Evolutionary conservation across 1,140 invertebrate genomes (phyloP).

Genomic region (Drosophila navojoa): DNA sequence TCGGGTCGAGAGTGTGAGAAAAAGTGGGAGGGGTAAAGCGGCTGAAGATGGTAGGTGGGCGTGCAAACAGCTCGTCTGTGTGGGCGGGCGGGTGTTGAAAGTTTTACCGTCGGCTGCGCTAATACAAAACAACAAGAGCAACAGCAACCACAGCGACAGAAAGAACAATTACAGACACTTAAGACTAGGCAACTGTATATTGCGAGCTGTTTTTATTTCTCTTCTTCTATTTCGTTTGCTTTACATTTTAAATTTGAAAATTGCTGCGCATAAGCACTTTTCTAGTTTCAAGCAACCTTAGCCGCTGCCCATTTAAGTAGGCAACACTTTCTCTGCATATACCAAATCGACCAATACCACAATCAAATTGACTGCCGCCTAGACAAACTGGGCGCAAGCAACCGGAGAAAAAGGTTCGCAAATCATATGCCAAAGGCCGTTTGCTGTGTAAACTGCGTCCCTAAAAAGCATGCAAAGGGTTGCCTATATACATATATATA

Average conservation of each 20-base stretch:
- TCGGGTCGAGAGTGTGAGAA: conserved; percentile 51
- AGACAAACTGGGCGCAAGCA: conserved; percentile 12
- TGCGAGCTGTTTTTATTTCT: conserved; percentile 7
- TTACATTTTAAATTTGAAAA: conserved; percentile 8
- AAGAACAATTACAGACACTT: conserved; percentile 44
- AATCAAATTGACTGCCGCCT: conserved; percentile 46
- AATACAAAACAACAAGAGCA: conserved; percentile 39
- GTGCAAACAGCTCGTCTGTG: conserved; percentile 13
- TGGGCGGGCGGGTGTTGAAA: conserved; percentile 38
- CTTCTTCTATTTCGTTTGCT: not conserved
- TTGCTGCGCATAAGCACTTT: not conserved
- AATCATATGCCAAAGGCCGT: conserved; percentile 29
- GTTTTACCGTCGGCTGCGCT: conserved; percentile 41
- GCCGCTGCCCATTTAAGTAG: conserved; percentile 46
- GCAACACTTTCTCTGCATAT: conserved; percentile 52
- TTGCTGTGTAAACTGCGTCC: conserved; percentile 16
- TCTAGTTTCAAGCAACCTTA: not conserved
- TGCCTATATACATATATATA: conserved; percentile 9
- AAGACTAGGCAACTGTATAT: conserved; percentile 26
- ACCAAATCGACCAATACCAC: conserved; percentile 44
- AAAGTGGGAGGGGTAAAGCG: not conserved
- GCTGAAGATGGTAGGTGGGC: not conserved
- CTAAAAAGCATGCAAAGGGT: conserved; percentile 61
- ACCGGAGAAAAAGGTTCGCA: conserved; percentile 37
- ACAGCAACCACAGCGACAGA: conserved; percentile 38